phyloP scores from a whole-genome alignment of 2,113 vertebrate species.

The Kryptolebias marmoratus region DNA sequence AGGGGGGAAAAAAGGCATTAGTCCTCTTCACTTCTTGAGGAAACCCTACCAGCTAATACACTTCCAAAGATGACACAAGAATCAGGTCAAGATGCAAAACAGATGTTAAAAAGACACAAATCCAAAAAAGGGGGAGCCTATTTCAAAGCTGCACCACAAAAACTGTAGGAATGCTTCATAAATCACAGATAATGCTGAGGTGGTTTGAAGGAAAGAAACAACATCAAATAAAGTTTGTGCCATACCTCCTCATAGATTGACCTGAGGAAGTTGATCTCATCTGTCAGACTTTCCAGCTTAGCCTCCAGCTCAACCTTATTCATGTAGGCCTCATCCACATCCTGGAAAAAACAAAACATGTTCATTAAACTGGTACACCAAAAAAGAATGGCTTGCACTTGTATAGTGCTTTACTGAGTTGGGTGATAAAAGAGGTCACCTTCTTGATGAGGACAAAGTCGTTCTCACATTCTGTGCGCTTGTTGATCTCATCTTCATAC shows the following conservation, averaged over 20 bases:
- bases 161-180: not conserved
- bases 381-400: not conserved
- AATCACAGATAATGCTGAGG: constrained; percentile 7
- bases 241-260: constrained; percentile 90
- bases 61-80: not conserved
- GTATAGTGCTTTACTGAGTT: not conserved
- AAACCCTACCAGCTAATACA: not conserved
- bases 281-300: constrained; percentile 90
- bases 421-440: constrained; percentile 57
- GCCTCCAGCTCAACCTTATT: constrained; percentile 94
- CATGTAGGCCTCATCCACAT: constrained; percentile 93
- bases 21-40: not conserved
- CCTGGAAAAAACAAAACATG: constrained; percentile 73
- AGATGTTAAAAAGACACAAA: constrained; percentile 26
- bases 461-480: constrained; percentile 84
- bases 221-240: not conserved
- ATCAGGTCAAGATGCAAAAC: constrained; percentile 4
- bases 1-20: not conserved
- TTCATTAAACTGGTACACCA: not conserved
- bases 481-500: constrained; percentile 87
- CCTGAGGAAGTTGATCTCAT: constrained; percentile 92
- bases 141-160: constrained; percentile 11
- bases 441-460: constrained; percentile 87
- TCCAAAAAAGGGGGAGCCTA: not conserved
- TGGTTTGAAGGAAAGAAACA: constrained; percentile 6